Evolutionary conservation across 1,140 invertebrate genomes (phyloP).

Genomic region (Drosophila nikananu): DNA sequence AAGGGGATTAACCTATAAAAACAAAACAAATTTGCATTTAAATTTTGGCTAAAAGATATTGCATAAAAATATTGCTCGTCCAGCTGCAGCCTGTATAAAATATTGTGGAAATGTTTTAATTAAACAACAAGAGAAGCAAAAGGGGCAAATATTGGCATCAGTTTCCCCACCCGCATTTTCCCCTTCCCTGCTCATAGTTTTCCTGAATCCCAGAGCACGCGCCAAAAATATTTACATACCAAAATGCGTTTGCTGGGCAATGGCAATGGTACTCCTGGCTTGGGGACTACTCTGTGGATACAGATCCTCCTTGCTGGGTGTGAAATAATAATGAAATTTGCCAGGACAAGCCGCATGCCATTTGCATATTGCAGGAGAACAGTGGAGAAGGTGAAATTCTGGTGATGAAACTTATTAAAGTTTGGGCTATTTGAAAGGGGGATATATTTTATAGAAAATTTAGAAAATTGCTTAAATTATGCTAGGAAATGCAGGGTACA

Average conservation of each 20-base stretch:
- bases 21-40: slow-evolving; percentile 61
- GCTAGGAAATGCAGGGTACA: too few species aligned
- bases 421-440: background rate
- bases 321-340: slow-evolving; percentile 77
- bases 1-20: slow-evolving; percentile 51
- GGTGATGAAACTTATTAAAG: background rate
- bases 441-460: background rate
- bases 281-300: slow-evolving; percentile 2
- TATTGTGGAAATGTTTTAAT: slow-evolving; percentile 78
- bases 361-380: slow-evolving; percentile 64
- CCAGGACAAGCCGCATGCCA: slow-evolving; percentile 45
- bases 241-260: slow-evolving; percentile 60
- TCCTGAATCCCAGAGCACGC: slow-evolving; percentile 20
- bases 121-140: slow-evolving; percentile 45
- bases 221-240: slow-evolving; percentile 74
- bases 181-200: slow-evolving; percentile 16
- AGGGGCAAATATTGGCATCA: slow-evolving; percentile 74
- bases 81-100: slow-evolving; percentile 49
- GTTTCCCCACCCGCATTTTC: background rate
- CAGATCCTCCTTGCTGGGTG: slow-evolving; percentile 23
- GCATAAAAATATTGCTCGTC: slow-evolving; percentile 1
- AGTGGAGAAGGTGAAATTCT: slow-evolving; percentile 26
- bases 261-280: slow-evolving; percentile 12
- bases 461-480: background rate
- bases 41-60: slow-evolving; percentile 12